Percentiles rank a stretch among this genome's conserved stretches.
Conservation (phyloP, 2,797 vertebrate species). For the Acanthornis magna region DNA sequence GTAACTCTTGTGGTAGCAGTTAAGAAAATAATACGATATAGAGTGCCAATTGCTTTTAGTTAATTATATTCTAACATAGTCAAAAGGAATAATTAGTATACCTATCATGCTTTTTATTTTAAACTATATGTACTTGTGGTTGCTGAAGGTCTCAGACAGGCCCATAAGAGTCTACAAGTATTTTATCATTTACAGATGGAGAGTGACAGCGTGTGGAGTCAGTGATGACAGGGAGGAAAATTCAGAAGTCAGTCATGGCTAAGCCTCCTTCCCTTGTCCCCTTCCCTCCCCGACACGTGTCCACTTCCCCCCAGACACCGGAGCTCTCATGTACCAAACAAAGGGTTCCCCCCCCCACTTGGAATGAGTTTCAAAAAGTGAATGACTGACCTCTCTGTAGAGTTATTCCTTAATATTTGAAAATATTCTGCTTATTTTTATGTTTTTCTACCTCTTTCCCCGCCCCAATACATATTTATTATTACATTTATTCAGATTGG, state of each 20-base stretch:
- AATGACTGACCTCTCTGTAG: accelerated
- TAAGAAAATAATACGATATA: background rate
- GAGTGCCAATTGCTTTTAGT: background rate
- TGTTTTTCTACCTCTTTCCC: background rate
- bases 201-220: background rate
- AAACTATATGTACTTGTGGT: background rate
- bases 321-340: background rate
- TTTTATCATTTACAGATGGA: background rate
- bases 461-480: accelerated
- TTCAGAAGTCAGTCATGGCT: background rate
- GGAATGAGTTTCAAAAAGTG: accelerated
- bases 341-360: background rate
- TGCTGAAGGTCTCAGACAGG: background rate
- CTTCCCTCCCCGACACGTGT: accelerated
- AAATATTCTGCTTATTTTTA: background rate
- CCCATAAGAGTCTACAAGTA: background rate
- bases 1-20: background rate
- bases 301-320: accelerated
- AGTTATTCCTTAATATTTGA: background rate
- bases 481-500: background rate
- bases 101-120: background rate
- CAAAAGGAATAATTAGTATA: background rate
- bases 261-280: background rate
- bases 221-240: background rate
- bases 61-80: background rate